Percentiles rank a stretch among this genome's conserved stretches.
Evolutionary conservation across 2,797 vertebrate species (phyloP).

Genomic region (Austrolebias charrua): DNA sequence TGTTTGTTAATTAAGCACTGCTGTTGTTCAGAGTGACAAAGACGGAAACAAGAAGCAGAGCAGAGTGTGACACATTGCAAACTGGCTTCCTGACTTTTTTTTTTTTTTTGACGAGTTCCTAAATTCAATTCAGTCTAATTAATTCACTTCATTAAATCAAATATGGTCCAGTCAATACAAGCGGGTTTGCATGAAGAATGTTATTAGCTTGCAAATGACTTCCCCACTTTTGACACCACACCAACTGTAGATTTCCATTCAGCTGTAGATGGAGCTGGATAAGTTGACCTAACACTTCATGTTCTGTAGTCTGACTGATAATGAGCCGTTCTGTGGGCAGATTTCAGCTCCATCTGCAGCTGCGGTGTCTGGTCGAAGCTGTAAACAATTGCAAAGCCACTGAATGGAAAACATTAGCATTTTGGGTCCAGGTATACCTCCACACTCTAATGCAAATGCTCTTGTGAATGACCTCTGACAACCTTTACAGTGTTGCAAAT

Average conservation of each 20-base stretch:
- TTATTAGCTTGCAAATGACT: conserved; percentile 59
- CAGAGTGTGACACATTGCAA: conserved; percentile 23
- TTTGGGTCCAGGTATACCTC: conserved; percentile 3
- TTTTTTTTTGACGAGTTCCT: conserved; percentile 41
- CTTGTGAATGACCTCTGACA: conserved; percentile 18
- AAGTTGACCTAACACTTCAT: conserved; percentile 22
- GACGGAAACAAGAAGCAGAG: conserved; percentile 35
- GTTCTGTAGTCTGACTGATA: conserved; percentile 35
- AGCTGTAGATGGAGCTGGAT: conserved; percentile 3
- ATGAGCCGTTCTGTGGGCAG: conserved; percentile 32
- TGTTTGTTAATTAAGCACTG: conserved; percentile 2
- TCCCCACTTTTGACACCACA: conserved; percentile 35
- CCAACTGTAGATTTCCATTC: conserved; percentile 20
- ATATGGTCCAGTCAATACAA: conserved; percentile 52
- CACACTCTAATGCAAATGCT: conserved; percentile 63
- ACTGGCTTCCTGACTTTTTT: conserved; percentile 41
- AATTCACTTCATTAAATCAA: conserved; percentile 70
- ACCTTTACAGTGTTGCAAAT: conserved; percentile 24
- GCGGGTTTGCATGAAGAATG: conserved; percentile 51
- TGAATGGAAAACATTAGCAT: conserved; percentile 32
- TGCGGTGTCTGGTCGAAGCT: background rate
- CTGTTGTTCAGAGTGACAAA: conserved; percentile 2
- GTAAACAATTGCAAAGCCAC: conserved; percentile 28
- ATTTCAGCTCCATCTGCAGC: conserved; percentile 34
- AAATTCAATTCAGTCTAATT: conserved; percentile 55